Evolutionary conservation across 2,888 invertebrate genomes (phyloP).

Genomic region (Julus scandinavius): DNA sequence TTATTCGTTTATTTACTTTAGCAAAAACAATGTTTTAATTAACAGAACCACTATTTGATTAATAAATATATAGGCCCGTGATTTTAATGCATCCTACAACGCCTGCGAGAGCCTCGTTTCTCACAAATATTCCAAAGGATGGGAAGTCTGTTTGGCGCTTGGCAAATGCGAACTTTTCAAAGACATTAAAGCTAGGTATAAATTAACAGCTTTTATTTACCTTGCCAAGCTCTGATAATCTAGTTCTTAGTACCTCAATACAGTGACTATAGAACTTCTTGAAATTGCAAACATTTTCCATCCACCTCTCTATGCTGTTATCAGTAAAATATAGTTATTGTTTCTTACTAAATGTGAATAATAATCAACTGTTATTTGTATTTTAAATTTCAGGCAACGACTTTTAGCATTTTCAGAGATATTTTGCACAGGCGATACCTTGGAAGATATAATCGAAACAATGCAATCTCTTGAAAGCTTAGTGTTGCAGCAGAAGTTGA

Average conservation of each 20-base stretch:
- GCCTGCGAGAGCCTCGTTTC: conserved; percentile 69
- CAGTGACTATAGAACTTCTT: not conserved
- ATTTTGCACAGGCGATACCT: conserved; percentile 66
- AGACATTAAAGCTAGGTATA: conserved; percentile 66
- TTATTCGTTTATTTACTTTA: too few relatives aligned
- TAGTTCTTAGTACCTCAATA: not conserved
- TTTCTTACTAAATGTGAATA: too few relatives aligned
- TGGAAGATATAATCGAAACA: conserved; percentile 64
- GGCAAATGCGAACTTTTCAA: conserved; percentile 69
- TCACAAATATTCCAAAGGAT: conserved; percentile 68
- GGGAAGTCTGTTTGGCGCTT: conserved; percentile 70
- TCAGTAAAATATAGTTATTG: too few relatives aligned
- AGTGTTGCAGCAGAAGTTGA: conserved; percentile 33
- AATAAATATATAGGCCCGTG: conserved; percentile 63
- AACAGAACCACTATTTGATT: too few relatives aligned
- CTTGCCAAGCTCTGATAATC: not conserved
- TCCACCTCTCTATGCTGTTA: too few relatives aligned
- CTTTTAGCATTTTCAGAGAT: conserved; percentile 68
- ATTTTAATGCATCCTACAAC: conserved; percentile 68
- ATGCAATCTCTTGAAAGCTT: conserved; percentile 59
- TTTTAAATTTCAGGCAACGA: conserved; percentile 62
- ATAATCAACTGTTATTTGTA: not conserved
- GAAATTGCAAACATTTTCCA: not conserved
- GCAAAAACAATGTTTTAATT: too few relatives aligned
- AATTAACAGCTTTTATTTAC: not conserved